Evolutionary conservation across 2,797 vertebrate genomes (phyloP).

Genomic region (Coregonus suidteri): DNA sequence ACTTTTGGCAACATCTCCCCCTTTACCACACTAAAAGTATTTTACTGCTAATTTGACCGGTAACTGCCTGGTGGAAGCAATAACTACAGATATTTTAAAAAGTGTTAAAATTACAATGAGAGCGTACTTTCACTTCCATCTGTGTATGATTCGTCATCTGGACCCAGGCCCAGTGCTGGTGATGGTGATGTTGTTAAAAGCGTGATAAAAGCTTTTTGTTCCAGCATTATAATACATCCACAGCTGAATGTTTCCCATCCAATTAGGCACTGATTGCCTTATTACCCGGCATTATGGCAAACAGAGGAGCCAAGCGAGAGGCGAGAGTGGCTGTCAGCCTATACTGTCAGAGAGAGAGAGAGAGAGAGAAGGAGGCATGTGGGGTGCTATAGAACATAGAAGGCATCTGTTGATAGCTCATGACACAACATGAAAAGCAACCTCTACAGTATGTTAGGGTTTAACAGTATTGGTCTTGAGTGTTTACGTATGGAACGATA

Average conservation of each 20-base stretch:
- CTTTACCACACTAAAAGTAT: neutral
- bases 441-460: no score
- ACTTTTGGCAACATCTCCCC: neutral
- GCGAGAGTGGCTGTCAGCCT: neutral
- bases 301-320: neutral
- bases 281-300: slow-evolving; percentile 6
- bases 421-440: no score
- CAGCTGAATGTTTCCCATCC: slow-evolving; percentile 8
- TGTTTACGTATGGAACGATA: no score
- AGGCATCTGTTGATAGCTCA: no score
- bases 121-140: neutral
- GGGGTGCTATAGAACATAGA: no score
- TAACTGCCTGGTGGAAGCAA: neutral
- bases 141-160: slow-evolving; percentile 8
- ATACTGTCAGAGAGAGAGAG: neutral
- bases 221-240: neutral
- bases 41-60: neutral
- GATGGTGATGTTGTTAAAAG: neutral
- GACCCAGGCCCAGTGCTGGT: neutral
- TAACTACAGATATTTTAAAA: neutral
- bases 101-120: neutral
- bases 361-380: neutral
- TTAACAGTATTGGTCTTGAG: no score
- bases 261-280: slow-evolving; percentile 21
- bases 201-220: slow-evolving; percentile 11